These are phyloP conservation scores for Psittacula echo DNA, from an alignment of 2,797 vertebrate species.

Conservation along the genomic window DNA sequence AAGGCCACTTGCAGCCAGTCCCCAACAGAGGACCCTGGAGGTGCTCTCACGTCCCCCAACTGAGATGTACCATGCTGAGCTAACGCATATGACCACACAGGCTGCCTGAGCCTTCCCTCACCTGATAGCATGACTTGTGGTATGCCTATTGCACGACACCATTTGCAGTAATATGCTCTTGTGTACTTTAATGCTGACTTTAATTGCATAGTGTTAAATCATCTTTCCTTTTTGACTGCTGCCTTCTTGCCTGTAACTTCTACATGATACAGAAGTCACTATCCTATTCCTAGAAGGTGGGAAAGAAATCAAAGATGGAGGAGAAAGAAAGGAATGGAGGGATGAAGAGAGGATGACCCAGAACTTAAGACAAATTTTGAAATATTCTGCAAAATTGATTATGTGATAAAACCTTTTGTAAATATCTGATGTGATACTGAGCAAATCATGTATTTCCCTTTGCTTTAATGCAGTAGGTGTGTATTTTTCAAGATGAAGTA, in stretches of 20 bases:
- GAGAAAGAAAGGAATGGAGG: neutral
- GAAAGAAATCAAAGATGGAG: neutral
- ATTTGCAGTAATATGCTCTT: neutral
- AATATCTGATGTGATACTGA: neutral
- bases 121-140: neutral
- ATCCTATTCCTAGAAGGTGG: neutral
- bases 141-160: neutral
- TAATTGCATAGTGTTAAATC: neutral
- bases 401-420: neutral
- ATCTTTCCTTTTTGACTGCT: neutral
- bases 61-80: fast-evolving
- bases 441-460: neutral
- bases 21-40: neutral
- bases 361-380: neutral
- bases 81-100: neutral
- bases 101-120: neutral
- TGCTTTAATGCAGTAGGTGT: neutral
- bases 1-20: neutral
- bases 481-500: neutral
- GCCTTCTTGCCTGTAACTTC: neutral
- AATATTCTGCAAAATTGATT: neutral
- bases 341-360: neutral
- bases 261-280: neutral
- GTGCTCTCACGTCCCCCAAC: neutral
- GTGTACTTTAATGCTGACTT: neutral